Evolutionary conservation across 2,797 vertebrate genomes (phyloP).

Genomic region (Tarsius wallacei): DNA sequence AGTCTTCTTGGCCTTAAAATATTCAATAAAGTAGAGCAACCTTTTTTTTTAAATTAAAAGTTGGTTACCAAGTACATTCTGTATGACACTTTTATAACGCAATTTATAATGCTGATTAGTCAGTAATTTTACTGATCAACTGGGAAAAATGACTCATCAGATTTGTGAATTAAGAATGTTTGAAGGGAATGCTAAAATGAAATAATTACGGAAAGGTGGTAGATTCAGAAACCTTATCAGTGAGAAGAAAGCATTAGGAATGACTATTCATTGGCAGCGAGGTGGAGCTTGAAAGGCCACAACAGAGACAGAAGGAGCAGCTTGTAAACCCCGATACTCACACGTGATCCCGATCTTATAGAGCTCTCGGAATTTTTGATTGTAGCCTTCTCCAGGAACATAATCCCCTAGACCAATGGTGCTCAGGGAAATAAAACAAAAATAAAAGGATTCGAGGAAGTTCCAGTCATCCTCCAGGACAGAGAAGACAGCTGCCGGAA

Average conservation of each 20-base stretch:
- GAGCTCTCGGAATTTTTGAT: slow-evolving; percentile 97
- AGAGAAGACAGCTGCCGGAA: slow-evolving; percentile 97
- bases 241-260: not conserved
- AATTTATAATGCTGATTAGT: not conserved
- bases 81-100: not conserved
- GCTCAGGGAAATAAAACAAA: slow-evolving; percentile 99
- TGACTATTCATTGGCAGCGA: no score
- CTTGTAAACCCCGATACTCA: slow-evolving; percentile 89
- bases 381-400: slow-evolving; percentile 96
- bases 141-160: not conserved
- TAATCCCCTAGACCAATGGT: slow-evolving; percentile 99
- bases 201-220: not conserved
- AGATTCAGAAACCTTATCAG: not conserved
- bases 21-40: not conserved
- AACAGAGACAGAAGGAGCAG: no score
- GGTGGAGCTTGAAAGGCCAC: no score
- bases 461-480: slow-evolving; percentile 97
- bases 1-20: not conserved
- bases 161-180: not conserved
- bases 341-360: slow-evolving; percentile 98
- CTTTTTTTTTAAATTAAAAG: not conserved
- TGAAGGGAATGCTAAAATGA: not conserved
- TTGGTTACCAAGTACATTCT: not conserved
- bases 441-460: slow-evolving; percentile 99
- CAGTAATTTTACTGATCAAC: not conserved